Evolutionary conservation across 1,140 invertebrate species (phyloP).

Genomic region (Chionoecetes opilio): DNA sequence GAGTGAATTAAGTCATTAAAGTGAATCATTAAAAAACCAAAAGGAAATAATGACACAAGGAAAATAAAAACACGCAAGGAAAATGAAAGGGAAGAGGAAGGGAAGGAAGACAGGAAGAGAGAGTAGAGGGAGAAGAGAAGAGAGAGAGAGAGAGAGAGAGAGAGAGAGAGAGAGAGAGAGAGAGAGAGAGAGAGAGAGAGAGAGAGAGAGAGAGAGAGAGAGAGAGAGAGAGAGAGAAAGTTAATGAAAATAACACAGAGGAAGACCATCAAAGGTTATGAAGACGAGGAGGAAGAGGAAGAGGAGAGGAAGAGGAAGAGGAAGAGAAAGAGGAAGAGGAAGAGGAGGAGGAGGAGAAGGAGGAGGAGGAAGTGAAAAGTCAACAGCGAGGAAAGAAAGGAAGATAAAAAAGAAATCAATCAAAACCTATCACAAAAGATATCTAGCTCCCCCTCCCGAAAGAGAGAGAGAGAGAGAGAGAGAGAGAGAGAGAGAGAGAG

Average conservation of each 20-base stretch:
- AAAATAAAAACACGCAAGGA: background rate
- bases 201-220: too few species aligned
- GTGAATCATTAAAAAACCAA: too few species aligned
- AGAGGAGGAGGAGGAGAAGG: background rate
- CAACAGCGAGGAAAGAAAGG: background rate
- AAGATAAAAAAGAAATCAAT: background rate
- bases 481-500: background rate
- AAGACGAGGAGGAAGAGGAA: background rate
- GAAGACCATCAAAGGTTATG: background rate
- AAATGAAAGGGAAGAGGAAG: conserved; percentile 4
- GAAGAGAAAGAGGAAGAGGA: background rate
- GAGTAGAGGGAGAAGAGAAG: background rate
- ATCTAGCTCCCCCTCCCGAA: background rate
- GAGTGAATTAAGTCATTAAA: too few species aligned
- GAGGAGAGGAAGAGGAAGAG: background rate
- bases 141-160: background rate
- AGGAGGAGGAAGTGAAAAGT: background rate
- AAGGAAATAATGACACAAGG: too few species aligned
- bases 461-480: background rate
- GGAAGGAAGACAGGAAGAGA: background rate
- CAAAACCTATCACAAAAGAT: background rate
- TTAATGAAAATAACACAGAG: background rate
- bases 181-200: background rate
- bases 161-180: background rate
- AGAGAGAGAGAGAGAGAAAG: background rate